Conservation (phyloP, 2,888 invertebrate species). For the Hemistola chrysoprasaria region DNA sequence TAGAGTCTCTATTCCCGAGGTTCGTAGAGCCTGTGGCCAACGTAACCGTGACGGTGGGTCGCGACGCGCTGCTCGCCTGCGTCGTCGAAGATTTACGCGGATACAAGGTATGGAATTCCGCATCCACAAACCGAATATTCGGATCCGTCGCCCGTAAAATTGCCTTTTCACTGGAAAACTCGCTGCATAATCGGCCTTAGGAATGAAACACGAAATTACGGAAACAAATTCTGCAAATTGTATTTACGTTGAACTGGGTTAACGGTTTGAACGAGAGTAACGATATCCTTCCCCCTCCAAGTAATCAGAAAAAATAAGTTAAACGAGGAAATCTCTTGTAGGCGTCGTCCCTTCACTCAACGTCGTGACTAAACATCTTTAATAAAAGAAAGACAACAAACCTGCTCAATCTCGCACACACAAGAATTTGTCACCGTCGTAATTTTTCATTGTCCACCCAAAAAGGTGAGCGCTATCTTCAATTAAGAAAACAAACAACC, state of each 20-base stretch:
- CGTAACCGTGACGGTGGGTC: constrained; percentile 93
- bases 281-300: too few species aligned
- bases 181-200: constrained; percentile 16
- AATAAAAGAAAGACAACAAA: constrained; percentile 14
- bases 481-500: constrained; percentile 46
- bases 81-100: constrained; percentile 93
- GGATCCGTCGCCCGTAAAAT: constrained; percentile 27
- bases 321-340: too few species aligned
- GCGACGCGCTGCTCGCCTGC: constrained; percentile 93
- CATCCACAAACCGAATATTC: constrained; percentile 27
- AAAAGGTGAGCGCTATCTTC: constrained; percentile 32
- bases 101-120: constrained; percentile 85
- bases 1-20: constrained; percentile 85
- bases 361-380: constrained; percentile 3
- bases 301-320: too few species aligned
- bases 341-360: not conserved
- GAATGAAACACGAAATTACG: constrained; percentile 13
- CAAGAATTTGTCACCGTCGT: constrained; percentile 25
- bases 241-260: constrained; percentile 1
- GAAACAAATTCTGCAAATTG: constrained; percentile 11
- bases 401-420: constrained; percentile 1
- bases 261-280: too few species aligned
- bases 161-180: constrained; percentile 23
- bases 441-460: constrained; percentile 30
- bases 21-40: constrained; percentile 95